A percentile compares a stretch with the other conserved stretches of the same genome.
Conservation (phyloP, 2,888 invertebrate species). For the Pandemis corylana region DNA sequence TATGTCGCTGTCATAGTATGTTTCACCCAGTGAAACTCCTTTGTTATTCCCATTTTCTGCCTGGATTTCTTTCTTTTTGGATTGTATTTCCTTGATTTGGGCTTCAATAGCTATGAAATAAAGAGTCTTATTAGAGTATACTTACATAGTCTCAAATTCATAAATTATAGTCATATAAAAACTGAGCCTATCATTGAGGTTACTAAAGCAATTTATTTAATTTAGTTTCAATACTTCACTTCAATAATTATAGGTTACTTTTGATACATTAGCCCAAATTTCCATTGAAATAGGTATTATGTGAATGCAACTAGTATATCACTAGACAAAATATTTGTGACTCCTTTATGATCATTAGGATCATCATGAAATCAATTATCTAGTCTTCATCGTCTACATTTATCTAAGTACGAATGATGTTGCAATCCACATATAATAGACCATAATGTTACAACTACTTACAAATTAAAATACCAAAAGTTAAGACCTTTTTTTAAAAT, state of each 20-base stretch:
- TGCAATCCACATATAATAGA: neutral
- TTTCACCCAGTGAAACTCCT: conserved; percentile 94
- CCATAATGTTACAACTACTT: neutral
- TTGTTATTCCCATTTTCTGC: conserved; percentile 88
- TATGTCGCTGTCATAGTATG: conserved; percentile 96
- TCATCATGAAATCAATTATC: neutral
- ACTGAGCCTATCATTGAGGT: neutral
- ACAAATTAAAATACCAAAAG: too few relatives aligned
- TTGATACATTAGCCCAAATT: neutral
- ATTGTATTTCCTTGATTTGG: conserved; percentile 95
- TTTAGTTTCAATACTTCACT: neutral
- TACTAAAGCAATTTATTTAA: neutral
- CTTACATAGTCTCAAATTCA: too few relatives aligned
- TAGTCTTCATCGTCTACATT: neutral
- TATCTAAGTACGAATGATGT: neutral
- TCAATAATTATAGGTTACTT: neutral
- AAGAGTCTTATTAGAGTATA: conserved; percentile 17
- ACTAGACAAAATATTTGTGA: neutral
- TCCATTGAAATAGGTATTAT: neutral
- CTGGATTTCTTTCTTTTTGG: conserved; percentile 91
- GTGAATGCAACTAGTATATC: neutral
- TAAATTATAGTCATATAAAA: too few relatives aligned
- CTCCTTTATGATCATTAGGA: neutral
- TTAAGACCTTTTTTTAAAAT: neutral
- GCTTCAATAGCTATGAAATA: conserved; percentile 94